A percentile compares a stretch with the other conserved stretches of the same genome.
phyloP scores from a whole-genome alignment of 2,888 invertebrate species.

The Morpho helenor region DNA sequence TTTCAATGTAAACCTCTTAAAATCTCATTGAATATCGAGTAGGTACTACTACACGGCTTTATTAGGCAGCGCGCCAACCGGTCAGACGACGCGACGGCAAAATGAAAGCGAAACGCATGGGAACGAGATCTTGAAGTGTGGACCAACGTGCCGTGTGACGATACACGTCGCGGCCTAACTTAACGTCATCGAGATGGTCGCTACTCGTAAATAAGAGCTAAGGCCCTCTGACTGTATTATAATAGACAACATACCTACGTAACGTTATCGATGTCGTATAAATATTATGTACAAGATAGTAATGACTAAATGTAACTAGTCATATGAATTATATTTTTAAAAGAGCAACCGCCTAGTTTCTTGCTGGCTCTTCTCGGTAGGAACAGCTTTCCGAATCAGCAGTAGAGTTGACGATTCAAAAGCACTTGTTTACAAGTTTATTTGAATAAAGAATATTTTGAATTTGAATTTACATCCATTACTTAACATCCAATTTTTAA shows the following conservation, averaged over 20 bases:
- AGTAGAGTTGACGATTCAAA: too few relatives aligned
- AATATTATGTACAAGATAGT: too few relatives aligned
- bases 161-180: conserved; percentile 2
- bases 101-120: conserved; percentile 32
- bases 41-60: conserved; percentile 19
- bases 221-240: conserved; percentile 1
- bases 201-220: not conserved
- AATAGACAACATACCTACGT: not conserved
- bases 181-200: conserved; percentile 6
- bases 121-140: conserved; percentile 24
- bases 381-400: too few relatives aligned
- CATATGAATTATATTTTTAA: too few relatives aligned
- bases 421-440: too few relatives aligned
- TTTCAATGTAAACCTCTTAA: conserved; percentile 10
- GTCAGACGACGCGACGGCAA: conserved; percentile 21
- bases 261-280: not conserved
- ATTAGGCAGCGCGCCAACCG: conserved; percentile 38
- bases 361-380: too few relatives aligned
- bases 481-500: too few relatives aligned
- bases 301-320: too few relatives aligned
- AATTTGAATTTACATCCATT: too few relatives aligned
- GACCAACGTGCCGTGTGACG: conserved; percentile 15
- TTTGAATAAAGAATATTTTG: too few relatives aligned
- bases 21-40: conserved; percentile 21
- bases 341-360: too few relatives aligned